These are phyloP conservation scores for Lacerta agilis DNA, from an alignment of 2,797 vertebrate genomes.

Conservation along the genomic window DNA sequence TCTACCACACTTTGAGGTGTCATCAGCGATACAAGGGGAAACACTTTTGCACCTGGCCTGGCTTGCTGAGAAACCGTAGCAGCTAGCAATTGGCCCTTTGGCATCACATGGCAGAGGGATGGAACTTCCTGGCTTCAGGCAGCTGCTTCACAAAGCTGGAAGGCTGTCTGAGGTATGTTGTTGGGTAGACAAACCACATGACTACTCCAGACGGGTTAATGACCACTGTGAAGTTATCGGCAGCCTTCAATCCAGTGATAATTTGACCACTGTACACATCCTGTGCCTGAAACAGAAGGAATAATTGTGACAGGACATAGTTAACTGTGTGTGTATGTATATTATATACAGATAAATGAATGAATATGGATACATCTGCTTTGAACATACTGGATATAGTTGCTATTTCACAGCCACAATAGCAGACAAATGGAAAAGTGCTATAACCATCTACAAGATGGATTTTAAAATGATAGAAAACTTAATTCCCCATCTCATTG, in stretches of 20 bases:
- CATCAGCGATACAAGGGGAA: neutral
- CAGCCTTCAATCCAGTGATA: constrained; percentile 73
- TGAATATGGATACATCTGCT: neutral
- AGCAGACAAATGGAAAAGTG: neutral
- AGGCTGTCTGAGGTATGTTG: neutral
- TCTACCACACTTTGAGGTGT: rapidly evolving
- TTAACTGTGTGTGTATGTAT: neutral
- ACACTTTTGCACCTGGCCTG: neutral
- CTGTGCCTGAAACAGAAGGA: constrained; percentile 75
- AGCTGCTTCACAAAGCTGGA: neutral
- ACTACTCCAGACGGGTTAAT: constrained; percentile 93
- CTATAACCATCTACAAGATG: neutral
- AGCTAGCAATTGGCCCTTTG: rapidly evolving
- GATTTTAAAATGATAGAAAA: neutral
- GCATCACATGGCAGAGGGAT: neutral
- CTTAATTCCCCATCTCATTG: too few relatives aligned
- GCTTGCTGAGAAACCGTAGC: rapidly evolving
- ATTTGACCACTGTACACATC: constrained; percentile 81
- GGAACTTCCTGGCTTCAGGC: rapidly evolving
- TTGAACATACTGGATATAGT: neutral
- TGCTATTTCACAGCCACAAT: neutral
- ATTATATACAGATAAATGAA: neutral
- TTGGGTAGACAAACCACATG: constrained; percentile 89
- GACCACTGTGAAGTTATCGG: constrained; percentile 83
- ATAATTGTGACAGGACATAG: neutral